Conservation (phyloP, 2,888 invertebrate genomes). For the Drosophila ezoana region DNA sequence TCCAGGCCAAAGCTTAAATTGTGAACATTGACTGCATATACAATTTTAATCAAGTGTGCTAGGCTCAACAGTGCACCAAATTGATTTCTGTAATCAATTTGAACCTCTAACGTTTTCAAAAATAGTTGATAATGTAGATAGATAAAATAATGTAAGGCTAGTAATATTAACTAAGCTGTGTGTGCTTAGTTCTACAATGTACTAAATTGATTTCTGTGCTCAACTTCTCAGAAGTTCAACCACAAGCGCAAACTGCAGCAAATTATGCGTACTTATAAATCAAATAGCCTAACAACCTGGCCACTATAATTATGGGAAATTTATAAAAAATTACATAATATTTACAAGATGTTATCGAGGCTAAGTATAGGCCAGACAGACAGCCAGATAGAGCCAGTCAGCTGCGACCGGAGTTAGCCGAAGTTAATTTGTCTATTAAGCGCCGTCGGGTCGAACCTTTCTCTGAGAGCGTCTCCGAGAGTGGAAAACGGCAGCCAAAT, state of each 20-base stretch:
- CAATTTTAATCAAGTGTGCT: background rate
- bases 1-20: background rate
- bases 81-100: too few species aligned
- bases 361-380: conserved; percentile 56
- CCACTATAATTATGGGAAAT: conserved; percentile 75
- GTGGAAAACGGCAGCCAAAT: conserved; percentile 49
- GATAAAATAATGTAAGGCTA: too few species aligned
- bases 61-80: too few species aligned
- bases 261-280: conserved; percentile 72
- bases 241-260: conserved; percentile 46
- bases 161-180: background rate
- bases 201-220: conserved; percentile 33
- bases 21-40: background rate
- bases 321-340: conserved; percentile 80
- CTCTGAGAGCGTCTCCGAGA: conserved; percentile 17
- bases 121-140: too few species aligned
- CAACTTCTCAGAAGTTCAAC: conserved; percentile 25
- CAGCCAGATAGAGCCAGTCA: conserved; percentile 31
- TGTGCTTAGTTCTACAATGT: background rate
- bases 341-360: conserved; percentile 79
- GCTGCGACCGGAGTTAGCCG: conserved; percentile 46
- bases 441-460: conserved; percentile 48
- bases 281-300: conserved; percentile 69
- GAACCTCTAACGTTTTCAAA: too few species aligned
- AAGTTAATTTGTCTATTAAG: conserved; percentile 80